These are phyloP conservation scores for Leptosomus discolor DNA, from an alignment of 2,113 vertebrate species.

Conservation along the genomic window DNA sequence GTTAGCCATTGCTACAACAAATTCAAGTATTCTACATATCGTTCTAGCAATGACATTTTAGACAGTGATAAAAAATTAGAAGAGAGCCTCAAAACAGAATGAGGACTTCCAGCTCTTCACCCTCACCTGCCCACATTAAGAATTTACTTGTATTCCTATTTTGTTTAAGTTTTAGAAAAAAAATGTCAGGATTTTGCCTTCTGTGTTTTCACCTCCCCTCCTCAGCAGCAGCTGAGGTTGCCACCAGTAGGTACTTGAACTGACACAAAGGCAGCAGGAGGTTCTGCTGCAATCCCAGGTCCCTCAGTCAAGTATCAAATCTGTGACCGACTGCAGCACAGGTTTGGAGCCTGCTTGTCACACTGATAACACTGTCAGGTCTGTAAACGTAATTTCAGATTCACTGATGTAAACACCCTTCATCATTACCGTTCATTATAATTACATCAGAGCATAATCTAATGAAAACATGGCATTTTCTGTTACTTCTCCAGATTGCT, in stretches of 20 bases:
- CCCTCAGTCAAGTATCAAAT: conserved; percentile 83
- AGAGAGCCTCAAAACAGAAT: background rate
- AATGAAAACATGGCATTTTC: background rate
- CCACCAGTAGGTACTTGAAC: conserved; percentile 86
- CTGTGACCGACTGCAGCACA: background rate
- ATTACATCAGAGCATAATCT: background rate
- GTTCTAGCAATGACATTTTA: background rate
- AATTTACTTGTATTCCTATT: conserved; percentile 77
- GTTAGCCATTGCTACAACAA: background rate
- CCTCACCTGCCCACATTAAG: conserved; percentile 14
- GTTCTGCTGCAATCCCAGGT: conserved; percentile 87
- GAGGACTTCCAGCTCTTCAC: background rate
- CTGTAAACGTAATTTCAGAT: background rate
- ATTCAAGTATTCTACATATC: background rate
- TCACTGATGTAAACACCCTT: background rate
- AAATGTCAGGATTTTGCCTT: conserved; percentile 89
- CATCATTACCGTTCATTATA: background rate
- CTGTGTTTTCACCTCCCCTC: conserved; percentile 87
- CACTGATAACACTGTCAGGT: background rate
- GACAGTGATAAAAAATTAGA: background rate
- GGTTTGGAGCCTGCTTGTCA: background rate
- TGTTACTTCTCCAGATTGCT: background rate
- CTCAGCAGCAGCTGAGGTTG: conserved; percentile 86
- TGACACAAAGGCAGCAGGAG: conserved; percentile 82
- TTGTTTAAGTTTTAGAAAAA: conserved; percentile 82